These are phyloP conservation scores for Orthosia gothica DNA, from an alignment of 2,888 invertebrate species.

Conservation along the genomic window DNA sequence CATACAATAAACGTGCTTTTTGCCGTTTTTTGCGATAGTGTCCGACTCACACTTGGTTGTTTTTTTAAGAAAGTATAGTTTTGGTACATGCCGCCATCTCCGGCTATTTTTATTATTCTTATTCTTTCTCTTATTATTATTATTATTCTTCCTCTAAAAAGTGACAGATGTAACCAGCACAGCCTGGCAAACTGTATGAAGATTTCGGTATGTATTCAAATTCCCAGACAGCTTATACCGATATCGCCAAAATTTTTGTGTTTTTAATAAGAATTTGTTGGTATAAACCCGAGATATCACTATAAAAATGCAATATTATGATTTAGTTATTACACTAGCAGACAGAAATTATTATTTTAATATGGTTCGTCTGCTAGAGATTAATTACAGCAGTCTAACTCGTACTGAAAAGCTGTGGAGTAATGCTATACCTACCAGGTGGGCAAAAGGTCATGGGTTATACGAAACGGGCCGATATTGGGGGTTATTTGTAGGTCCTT, in stretches of 20 bases:
- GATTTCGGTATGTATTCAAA: not conserved
- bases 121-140: no score
- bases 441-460: no score
- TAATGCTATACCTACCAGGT: not conserved
- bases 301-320: conserved; percentile 1
- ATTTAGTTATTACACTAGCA: conserved; percentile 10
- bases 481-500: no score
- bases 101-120: no score
- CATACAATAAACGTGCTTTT: no score
- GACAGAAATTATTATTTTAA: not conserved
- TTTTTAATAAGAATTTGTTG: not conserved
- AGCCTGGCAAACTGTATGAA: not conserved
- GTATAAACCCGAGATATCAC: conserved; percentile 14
- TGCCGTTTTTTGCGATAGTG: no score
- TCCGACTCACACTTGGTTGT: no score
- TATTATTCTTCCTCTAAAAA: no score
- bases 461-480: no score
- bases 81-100: no score
- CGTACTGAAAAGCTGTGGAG: not conserved
- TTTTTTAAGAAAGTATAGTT: no score
- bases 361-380: not conserved
- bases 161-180: not conserved
- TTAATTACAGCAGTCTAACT: not conserved
- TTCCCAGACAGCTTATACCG: not conserved
- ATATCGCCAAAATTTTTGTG: conserved; percentile 6